Evolutionary conservation across 1,140 invertebrate genomes (phyloP), one percentile per base, ranked within the genome.

Genomic region (Pachypsylla venusta): DNA sequence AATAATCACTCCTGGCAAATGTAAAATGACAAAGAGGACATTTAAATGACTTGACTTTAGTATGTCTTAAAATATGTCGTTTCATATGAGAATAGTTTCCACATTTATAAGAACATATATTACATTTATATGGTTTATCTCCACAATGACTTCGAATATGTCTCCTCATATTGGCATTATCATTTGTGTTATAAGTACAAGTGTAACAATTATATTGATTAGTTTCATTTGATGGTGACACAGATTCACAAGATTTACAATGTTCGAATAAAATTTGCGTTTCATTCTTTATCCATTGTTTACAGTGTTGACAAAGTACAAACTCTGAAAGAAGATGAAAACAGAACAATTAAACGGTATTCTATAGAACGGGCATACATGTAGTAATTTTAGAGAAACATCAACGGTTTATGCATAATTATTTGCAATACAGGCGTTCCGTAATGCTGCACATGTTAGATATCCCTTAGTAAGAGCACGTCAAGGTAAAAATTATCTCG

Each of bases 101-200:
- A 19, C 42, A 48, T 25, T 48, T 53, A 19, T 59, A 59, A 24
- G 48, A 42, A 54, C 58, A 59, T 19, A 48, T 28, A 5, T 30
- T 27, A 53, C 58, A 59, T 7, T 53, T 5, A n/a, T 19, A 22
- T 19, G 22, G 22, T 48, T 48, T 48, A 19, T 48, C 7, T 7
- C 42, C 42, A 48, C 16, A 48, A 19, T 48, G 42, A 4, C n/a
- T n/a, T n/a, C 3, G 22, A 10, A 19, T 19, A 19, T 48, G 42
- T 19, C 42, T 48, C 16, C 22, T 48, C 42, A 48, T 48, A 22
- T 48, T 48, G 42, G n/a, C 22, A n/a, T 10, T 5, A 4, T 5
- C 4, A 48, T 4, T n/a, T 19, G 42, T 48, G 22, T 48, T n/a
- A 48, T 48, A 48, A 3, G 42, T n/a, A 48, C 42, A 48, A 5